Evolutionary conservation across 92 coral and sea anemone genomes (phyloP).

Genomic region (Galaxea fascicularis): DNA sequence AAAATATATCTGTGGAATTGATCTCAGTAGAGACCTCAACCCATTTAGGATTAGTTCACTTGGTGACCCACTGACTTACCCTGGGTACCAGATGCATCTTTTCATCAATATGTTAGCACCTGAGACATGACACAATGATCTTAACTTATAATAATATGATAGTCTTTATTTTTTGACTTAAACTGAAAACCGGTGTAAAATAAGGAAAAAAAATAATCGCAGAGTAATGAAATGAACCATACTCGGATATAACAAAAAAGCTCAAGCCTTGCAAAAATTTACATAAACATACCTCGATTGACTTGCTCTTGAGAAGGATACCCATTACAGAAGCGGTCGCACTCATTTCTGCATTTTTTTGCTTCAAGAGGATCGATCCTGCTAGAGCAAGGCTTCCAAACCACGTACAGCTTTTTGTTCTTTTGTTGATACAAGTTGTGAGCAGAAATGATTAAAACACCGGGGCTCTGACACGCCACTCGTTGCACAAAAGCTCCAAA

Average conservation of each 20-base stretch:
- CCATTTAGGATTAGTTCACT: background rate
- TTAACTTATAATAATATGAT: background rate
- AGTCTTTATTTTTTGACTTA: background rate
- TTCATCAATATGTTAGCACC: background rate
- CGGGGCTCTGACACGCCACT: constrained; percentile 80
- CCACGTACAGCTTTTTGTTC: constrained; percentile 38
- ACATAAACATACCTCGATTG: constrained; percentile 56
- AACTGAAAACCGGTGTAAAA: background rate
- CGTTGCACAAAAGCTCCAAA: constrained; percentile 57
- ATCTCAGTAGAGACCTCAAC: too few species aligned
- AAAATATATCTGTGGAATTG: background rate
- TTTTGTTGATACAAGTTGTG: constrained; percentile 50
- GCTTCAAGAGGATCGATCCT: constrained; percentile 76
- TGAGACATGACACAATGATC: background rate
- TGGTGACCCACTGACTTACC: background rate
- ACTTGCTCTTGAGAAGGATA: constrained; percentile 70
- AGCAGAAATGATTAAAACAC: constrained; percentile 69
- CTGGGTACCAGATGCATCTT: background rate
- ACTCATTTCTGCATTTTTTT: constrained; percentile 69
- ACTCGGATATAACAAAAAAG: background rate
- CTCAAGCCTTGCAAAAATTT: background rate
- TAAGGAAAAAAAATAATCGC: background rate
- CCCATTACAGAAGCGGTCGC: constrained; percentile 71
- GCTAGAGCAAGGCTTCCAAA: constrained; percentile 68
- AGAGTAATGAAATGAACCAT: background rate